Evolutionary conservation across 1,140 invertebrate genomes (phyloP).

Genomic region (Microplitis mediator): DNA sequence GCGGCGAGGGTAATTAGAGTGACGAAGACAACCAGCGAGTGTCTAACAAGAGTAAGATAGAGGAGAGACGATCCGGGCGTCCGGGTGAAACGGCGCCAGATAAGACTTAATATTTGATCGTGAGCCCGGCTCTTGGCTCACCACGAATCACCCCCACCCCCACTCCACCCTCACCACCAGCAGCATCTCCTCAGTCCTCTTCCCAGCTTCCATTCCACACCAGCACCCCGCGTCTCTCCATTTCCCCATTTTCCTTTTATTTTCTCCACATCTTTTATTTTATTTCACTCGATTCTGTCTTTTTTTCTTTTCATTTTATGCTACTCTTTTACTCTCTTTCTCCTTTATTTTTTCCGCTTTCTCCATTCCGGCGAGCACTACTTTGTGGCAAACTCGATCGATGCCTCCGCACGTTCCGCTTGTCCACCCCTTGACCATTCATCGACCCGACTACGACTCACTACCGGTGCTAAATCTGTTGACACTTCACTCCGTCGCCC

Average conservation of each 20-base stretch:
- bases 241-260: conserved; percentile 1
- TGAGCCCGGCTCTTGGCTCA: conserved; percentile 48
- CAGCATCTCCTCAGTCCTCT: too few relatives aligned
- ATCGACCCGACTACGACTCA: conserved; percentile 29
- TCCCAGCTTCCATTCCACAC: too few relatives aligned
- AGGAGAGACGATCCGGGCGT: conserved; percentile 31
- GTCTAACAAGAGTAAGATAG: conserved; percentile 20
- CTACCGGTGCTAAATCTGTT: conserved; percentile 46
- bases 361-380: background rate
- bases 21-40: background rate
- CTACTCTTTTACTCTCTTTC: background rate
- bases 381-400: background rate
- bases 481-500: conserved; percentile 38
- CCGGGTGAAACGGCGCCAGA: conserved; percentile 57
- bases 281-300: conserved; percentile 21
- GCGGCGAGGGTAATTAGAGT: conserved; percentile 3
- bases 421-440: conserved; percentile 21
- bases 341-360: conserved; percentile 1
- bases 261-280: background rate
- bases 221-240: too few relatives aligned
- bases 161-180: too few relatives aligned
- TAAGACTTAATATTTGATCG: conserved; percentile 62
- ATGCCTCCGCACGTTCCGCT: background rate
- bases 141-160: conserved; percentile 38
- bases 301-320: background rate